These are phyloP conservation scores for Mimumesa dahlbomi DNA, from an alignment of 2,888 invertebrate species.

Conservation along the genomic window DNA sequence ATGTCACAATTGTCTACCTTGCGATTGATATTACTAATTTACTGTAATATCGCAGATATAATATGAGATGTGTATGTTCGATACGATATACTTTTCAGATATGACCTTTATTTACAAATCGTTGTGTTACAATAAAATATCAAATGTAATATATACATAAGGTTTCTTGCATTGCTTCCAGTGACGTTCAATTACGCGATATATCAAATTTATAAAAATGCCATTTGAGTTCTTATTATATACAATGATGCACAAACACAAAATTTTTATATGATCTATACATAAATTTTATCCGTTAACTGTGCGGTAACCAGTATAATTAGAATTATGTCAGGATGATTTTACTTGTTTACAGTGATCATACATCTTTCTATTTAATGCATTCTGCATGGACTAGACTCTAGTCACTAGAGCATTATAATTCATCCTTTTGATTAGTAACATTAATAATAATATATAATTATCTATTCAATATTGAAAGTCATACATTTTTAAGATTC, in stretches of 20 bases:
- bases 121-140: slow-evolving; percentile 2
- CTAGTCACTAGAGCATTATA: too few relatives aligned
- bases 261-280: not conserved
- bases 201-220: not conserved
- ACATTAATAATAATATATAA: too few relatives aligned
- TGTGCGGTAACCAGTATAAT: not conserved
- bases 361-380: too few relatives aligned
- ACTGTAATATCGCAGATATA: not conserved
- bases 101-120: slow-evolving; percentile 18
- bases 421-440: too few relatives aligned
- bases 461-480: too few relatives aligned
- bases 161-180: not conserved
- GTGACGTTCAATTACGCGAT: not conserved
- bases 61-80: not conserved
- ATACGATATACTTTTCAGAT: not conserved
- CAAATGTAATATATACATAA: not conserved
- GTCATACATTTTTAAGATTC: too few relatives aligned
- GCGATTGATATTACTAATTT: slow-evolving; percentile 1
- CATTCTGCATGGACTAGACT: too few relatives aligned
- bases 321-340: too few relatives aligned
- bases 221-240: not conserved
- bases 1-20: not conserved
- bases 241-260: not conserved
- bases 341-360: too few relatives aligned
- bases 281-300: not conserved